Conservation (phyloP, 2,888 invertebrate species). For the Sialis fuliginosa region DNA sequence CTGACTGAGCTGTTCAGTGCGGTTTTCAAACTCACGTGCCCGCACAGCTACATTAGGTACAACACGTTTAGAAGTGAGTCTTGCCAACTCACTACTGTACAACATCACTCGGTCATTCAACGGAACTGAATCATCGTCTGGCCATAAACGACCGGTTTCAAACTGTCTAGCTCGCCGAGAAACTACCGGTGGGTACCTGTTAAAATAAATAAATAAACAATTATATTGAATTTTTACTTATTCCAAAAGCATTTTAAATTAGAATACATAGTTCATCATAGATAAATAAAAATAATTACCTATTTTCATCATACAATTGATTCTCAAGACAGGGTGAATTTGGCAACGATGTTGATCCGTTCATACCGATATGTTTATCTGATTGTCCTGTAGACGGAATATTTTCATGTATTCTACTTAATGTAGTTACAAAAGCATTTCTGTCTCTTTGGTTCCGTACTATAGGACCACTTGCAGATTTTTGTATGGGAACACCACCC, state of each 20-base stretch:
- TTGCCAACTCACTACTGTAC: slow-evolving; percentile 45
- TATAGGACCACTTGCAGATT: slow-evolving; percentile 8
- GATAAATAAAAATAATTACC: slow-evolving; percentile 18
- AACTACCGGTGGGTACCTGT: slow-evolving; percentile 34
- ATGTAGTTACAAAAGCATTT: slow-evolving; percentile 35
- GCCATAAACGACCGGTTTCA: slow-evolving; percentile 42
- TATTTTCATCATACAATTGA: slow-evolving; percentile 25
- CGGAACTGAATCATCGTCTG: slow-evolving; percentile 30
- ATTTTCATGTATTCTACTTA: slow-evolving; percentile 46
- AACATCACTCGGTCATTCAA: slow-evolving; percentile 44
- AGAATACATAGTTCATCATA: not conserved
- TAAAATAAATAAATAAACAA: slow-evolving; percentile 10
- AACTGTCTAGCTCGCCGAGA: slow-evolving; percentile 57
- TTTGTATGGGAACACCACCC: slow-evolving; percentile 1
- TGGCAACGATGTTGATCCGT: slow-evolving; percentile 27
- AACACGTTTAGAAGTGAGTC: slow-evolving; percentile 43
- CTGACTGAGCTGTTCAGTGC: slow-evolving; percentile 21
- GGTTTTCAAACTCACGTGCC: slow-evolving; percentile 53
- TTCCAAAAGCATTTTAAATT: not conserved
- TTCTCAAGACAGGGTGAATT: slow-evolving; percentile 22
- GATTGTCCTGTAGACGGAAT: slow-evolving; percentile 21
- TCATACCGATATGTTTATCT: slow-evolving; percentile 25
- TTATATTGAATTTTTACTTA: not conserved
- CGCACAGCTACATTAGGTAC: slow-evolving; percentile 60
- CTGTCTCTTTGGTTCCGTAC: slow-evolving; percentile 25